phyloP scores from a whole-genome alignment of 2,797 vertebrate species.

The Parauchenoglanis punctatus region DNA sequence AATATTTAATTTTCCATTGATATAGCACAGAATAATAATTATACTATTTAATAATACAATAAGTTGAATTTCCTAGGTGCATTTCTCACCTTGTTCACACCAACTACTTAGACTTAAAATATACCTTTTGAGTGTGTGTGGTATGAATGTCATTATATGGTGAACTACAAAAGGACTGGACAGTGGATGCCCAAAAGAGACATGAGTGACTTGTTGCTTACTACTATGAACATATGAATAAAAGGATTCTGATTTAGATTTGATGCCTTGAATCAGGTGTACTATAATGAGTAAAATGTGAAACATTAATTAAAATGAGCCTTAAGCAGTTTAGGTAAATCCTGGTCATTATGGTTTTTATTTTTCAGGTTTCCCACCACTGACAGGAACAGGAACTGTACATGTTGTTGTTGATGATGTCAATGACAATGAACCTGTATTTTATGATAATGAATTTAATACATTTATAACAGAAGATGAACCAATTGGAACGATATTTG shows the following conservation, averaged over 20 bases:
- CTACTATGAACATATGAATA: neutral
- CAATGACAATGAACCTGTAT: slow-evolving; percentile 76
- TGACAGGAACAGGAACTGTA: slow-evolving; percentile 73
- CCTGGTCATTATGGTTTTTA: slow-evolving; percentile 35
- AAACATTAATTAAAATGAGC: neutral
- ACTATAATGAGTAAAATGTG: neutral
- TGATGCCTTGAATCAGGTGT: neutral
- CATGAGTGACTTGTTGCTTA: neutral
- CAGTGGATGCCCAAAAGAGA: neutral
- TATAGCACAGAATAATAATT: neutral
- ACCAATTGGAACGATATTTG: slow-evolving; percentile 68
- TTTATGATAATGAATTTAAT: slow-evolving; percentile 66
- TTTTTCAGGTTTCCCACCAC: slow-evolving; percentile 68
- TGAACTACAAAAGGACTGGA: neutral
- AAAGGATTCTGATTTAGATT: neutral
- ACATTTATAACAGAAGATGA: slow-evolving; percentile 73
- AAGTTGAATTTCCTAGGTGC: neutral
- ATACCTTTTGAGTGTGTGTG: neutral
- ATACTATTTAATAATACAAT: neutral
- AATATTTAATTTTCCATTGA: neutral
- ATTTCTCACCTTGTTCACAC: neutral
- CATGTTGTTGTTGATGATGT: slow-evolving; percentile 72
- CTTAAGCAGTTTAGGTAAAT: neutral
- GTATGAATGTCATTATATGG: neutral
- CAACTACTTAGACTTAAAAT: neutral